Evolutionary conservation across 2,113 vertebrate genomes (phyloP), one percentile per base, ranked within the genome.

Genomic region (Promerops cafer): DNA sequence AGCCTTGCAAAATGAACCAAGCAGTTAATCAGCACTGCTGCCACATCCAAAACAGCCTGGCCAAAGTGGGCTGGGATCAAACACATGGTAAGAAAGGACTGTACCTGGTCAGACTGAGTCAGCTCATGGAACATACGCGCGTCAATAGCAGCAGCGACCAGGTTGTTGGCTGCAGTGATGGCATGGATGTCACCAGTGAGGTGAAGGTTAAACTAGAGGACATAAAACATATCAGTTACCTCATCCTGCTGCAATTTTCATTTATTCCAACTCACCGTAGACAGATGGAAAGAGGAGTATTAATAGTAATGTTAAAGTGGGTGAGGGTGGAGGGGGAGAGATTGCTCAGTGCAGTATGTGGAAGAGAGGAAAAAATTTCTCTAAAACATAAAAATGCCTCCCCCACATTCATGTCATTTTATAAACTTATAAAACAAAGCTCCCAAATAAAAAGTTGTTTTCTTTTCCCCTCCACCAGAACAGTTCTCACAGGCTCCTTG

Each of bases 181-280:
- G 99, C 99, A 7, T 99, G 99, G 96, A 99, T 99, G 95, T 99
- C 99, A 35, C 99, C 99, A 3, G 99, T 99, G 90, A 99, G 99
- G 93, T 99, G 99, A 71, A 99, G 99, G 97, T 99, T 99, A 97
- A 99, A 99, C 99, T 99, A 60, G 37, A 97, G 96, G 47, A 88
- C 68, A 94, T 31, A 70, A 52, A 83, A 66, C 24, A 45, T 68
- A 87, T 64, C 60, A 64, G 79, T 89, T 93, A 96, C 78, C 70
- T 93, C 92, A 93, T 39, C 50, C 77, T 89, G 52, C 64, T 89
- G 88, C 75, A 87, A 85, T 81, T 96, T 81, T 96, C 59, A 87
- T 83, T 92, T 96, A 92, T 79, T 92, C 77, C 83, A 95, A 76
- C 90, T 93, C 83, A 88, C 60, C 4, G 56, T 66, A 94, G 92